These are phyloP conservation scores for Epizoanthus scotinus DNA, from an alignment of 92 coral and sea anemone species.

Conservation along the genomic window DNA sequence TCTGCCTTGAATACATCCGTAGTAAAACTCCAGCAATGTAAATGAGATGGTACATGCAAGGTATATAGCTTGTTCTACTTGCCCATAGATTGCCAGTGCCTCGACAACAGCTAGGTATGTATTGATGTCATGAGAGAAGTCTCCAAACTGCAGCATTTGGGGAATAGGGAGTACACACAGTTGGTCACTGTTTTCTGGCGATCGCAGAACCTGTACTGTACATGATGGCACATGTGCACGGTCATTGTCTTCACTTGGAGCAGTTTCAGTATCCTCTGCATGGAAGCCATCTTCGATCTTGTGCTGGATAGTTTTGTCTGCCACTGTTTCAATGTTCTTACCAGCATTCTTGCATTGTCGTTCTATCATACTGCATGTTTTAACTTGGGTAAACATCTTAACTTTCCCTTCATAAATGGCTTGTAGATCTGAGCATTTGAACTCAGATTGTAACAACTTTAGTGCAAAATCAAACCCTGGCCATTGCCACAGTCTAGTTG, in stretches of 20 bases:
- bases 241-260: not conserved
- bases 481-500: not conserved
- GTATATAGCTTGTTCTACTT: not conserved
- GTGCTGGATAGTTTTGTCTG: not conserved
- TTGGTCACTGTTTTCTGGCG: not conserved
- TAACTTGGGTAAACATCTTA: not conserved
- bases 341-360: not conserved
- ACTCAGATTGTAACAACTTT: not conserved
- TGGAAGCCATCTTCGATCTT: not conserved
- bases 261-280: not conserved
- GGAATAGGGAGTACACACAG: not conserved
- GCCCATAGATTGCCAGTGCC: not conserved
- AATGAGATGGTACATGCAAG: not conserved
- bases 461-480: not conserved
- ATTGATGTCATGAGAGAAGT: not conserved
- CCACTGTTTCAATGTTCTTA: not conserved
- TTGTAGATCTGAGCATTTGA: not conserved
- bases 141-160: not conserved
- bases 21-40: constrained; percentile 8
- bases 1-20: not conserved
- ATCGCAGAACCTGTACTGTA: not conserved
- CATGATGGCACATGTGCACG: not conserved
- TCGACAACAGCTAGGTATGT: constrained; percentile 7
- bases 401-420: not conserved
- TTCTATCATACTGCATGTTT: not conserved